phyloP scores from a whole-genome alignment of 2,113 vertebrate genomes.

The Mesoclemmys tuberculata region DNA sequence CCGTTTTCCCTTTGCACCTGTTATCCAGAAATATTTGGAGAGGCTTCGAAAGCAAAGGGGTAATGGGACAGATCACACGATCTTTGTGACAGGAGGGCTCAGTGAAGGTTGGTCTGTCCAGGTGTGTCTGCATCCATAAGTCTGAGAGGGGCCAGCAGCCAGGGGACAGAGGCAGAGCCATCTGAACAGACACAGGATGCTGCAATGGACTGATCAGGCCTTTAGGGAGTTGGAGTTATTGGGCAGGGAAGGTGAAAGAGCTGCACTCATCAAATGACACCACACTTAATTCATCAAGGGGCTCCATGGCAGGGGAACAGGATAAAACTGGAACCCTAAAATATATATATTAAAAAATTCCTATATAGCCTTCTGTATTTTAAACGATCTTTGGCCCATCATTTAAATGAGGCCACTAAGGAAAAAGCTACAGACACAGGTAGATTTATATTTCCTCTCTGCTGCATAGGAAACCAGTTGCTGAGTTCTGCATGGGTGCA shows the following conservation, averaged over 20 bases:
- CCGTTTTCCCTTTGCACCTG: not conserved
- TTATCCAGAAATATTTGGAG: not conserved
- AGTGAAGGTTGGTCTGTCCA: not conserved
- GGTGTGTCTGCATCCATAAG: not conserved
- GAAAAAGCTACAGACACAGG: not conserved
- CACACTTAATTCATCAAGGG: not conserved
- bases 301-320: not conserved
- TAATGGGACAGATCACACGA: not conserved
- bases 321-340: not conserved
- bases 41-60: not conserved
- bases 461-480: not conserved
- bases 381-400: not conserved
- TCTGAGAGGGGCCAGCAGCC: not conserved
- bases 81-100: not conserved
- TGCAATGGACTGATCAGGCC: not conserved
- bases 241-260: not conserved
- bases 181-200: not conserved
- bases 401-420: not conserved
- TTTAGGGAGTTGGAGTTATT: not conserved
- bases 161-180: not conserved
- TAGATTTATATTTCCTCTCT: not conserved
- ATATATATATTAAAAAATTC: not conserved
- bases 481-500: fast-evolving
- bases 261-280: not conserved
- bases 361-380: not conserved